Evolutionary conservation across 2,888 invertebrate genomes (phyloP), one percentile per base, ranked within the genome.

Genomic region (Drosophila seclusa): DNA sequence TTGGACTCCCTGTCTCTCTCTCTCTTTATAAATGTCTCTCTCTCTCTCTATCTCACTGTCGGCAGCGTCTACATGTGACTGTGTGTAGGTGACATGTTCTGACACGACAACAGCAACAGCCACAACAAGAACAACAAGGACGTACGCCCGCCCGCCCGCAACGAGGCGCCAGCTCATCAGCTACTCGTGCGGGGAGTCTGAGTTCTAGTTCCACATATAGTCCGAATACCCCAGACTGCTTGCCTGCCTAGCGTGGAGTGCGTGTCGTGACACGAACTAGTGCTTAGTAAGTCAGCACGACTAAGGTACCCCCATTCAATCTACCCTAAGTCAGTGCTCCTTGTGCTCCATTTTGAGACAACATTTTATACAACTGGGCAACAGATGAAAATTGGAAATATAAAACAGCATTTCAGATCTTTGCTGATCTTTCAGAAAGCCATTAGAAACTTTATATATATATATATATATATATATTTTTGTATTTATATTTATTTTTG

Each of bases 81-180:
- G 80, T 83, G 86, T 89, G 90, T 90, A 82, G 83, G 80, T 87
- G 82, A 83, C 83, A 85, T 83, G 83, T 82, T 80, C 82, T 87
- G 84, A 87, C 87, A 82, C 77, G 83, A 83, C 84, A 85, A 80
- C 86, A 74, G 54, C 65, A 68, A 29, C 73, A 49, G 48, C 60
- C 72, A 34, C 58, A 59, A 52, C 59, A 60, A 24, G 49, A 48
- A 54, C 65, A 45, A 49, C 49, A 36, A n/a, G 40, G 49, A 42
- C 8, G 18, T 6, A 1, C 32, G 52, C 8, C 21, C 63, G 66
- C 52, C 68, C 72, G 73, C 76, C 73, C 68, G 74, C 74, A 70
- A 70, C 78, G 70, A 82, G 91, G 91, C 91, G 91, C 91, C 91
- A 91, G 83, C 84, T 89, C 87, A 89, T 87, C 87, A 89, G 77